Conservation (phyloP, 2,888 invertebrate species). For the Polylopha cassiicola region DNA sequence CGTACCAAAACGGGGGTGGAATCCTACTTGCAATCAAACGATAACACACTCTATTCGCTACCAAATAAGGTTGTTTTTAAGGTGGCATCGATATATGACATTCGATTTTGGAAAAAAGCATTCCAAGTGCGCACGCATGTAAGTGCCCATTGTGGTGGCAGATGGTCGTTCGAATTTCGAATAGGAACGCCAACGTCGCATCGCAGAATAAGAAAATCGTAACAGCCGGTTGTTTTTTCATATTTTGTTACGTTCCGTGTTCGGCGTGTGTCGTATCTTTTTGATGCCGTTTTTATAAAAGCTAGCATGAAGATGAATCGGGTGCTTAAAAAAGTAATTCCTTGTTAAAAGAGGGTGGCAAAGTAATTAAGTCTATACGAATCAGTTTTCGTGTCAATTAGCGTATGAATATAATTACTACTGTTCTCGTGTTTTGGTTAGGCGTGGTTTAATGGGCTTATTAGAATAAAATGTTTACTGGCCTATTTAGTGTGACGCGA, state of each 20-base stretch:
- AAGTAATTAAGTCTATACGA: slow-evolving; percentile 45
- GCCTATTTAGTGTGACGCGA: slow-evolving; percentile 11
- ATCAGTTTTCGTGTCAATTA: slow-evolving; percentile 46
- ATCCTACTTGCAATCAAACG: slow-evolving; percentile 2
- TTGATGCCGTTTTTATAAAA: slow-evolving; percentile 35
- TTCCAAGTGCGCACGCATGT: slow-evolving; percentile 62
- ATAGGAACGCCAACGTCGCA: slow-evolving; percentile 37
- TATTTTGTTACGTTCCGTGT: slow-evolving; percentile 14
- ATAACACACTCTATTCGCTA: slow-evolving; percentile 27
- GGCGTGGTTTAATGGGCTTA: slow-evolving; percentile 31
- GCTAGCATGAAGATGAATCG: slow-evolving; percentile 39
- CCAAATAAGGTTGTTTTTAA: slow-evolving; percentile 16
- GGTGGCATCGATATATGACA: slow-evolving; percentile 22
- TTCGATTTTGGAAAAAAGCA: slow-evolving; percentile 63
- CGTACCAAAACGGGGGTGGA: slow-evolving; percentile 60
- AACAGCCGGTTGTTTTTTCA: slow-evolving; percentile 8
- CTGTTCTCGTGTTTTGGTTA: slow-evolving; percentile 27
- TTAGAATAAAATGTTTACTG: slow-evolving; percentile 16
- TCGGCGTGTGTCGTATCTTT: slow-evolving; percentile 24
- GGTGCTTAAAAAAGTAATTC: slow-evolving; percentile 40
- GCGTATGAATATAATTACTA: slow-evolving; percentile 42
- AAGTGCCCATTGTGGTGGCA: slow-evolving; percentile 73
- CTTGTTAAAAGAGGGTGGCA: slow-evolving; percentile 35
- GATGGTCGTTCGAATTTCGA: slow-evolving; percentile 60
- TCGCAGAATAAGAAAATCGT: slow-evolving; percentile 24